Base-by-base conservation (phyloP, 1,140 invertebrate species). In the Drosophila pallidifrons region DNA sequence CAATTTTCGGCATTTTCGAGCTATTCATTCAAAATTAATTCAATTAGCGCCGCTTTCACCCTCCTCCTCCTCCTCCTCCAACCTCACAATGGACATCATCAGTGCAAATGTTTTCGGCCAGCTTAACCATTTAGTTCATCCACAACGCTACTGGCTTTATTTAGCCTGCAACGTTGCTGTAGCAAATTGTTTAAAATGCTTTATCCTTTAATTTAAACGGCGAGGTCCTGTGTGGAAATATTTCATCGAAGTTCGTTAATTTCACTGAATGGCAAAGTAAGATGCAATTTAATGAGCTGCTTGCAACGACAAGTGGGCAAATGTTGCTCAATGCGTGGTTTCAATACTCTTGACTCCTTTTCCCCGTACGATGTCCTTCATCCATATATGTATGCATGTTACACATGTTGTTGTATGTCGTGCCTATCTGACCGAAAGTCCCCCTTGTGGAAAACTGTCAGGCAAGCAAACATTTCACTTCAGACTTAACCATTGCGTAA, bases 1-100 rank as follows among this genome's bases (percentile, higher is more conserved):
- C 51, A 79, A 86, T 86, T 85, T 79, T 79, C 66, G 55, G 59
- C 68, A 55, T 45, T 71, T 66, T 57, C 46, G 32, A 45, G 65
- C 64, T 74, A 64, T 71, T 77, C 73, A 77, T 77, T 74, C 52
- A 75, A 82, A 88, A 75, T 79, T 75, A 77, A 87, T 87, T 87
- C 54, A 80, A 87, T 87, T 83, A 80, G 73, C 47, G 60, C 55
- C 16, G 25, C n/a, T 6, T 4, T n/a, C 41, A 6, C 5, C 46
- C 5, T 2, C 35, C 32, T 35, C 15, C 6, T n/a, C n/a, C 2
- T 10, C 35, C 7, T 10, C 35, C 5, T 7, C 32, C 32, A 32
- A 32, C 32, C 35, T 10, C 35, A 8, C 35, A 38, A 38, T 38
- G 35, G 35, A 38, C 35, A 38, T 38, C 35, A 38, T 38, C 35